Conservation (phyloP, 2,888 invertebrate genomes). For the Pachymerium ferrugineum region DNA sequence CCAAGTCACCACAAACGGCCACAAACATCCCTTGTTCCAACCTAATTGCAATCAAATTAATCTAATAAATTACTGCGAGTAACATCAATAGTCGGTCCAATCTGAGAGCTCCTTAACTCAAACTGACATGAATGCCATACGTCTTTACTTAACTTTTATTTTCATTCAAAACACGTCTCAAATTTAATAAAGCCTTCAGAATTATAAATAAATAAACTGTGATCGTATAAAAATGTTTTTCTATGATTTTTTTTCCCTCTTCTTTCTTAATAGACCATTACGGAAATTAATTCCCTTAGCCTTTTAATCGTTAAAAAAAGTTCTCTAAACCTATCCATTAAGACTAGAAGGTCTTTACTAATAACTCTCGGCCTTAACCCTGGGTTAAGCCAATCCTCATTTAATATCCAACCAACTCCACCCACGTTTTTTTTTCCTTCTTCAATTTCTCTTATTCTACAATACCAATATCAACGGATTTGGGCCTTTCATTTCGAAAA, state of each 20-base stretch:
- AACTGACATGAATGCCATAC: neutral
- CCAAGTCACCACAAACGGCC: conserved; percentile 4
- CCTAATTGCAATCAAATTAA: conserved; percentile 9
- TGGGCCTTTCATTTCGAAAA: conserved; percentile 13
- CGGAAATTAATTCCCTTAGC: neutral
- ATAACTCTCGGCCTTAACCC: conserved; percentile 8
- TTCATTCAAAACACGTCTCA: neutral
- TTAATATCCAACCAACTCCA: neutral
- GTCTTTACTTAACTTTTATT: too few species aligned
- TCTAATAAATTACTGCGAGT: neutral
- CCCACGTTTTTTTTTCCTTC: neutral
- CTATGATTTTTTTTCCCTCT: too few species aligned
- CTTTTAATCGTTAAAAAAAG: neutral
- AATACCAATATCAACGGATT: neutral
- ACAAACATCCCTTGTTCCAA: conserved; percentile 4
- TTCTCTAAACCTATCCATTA: neutral
- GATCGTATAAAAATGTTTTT: too few species aligned
- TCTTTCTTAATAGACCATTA: too few species aligned
- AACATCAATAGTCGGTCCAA: neutral
- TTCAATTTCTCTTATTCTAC: neutral
- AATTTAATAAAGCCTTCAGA: neutral
- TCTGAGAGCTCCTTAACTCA: neutral
- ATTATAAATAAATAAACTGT: too few species aligned
- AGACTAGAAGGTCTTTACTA: neutral
- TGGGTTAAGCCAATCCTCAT: neutral